Percentiles rank a stretch among this genome's conserved stretches.
Evolutionary conservation across 2,113 vertebrate species (phyloP).

Genomic region (Rhinichthys klamathensis): DNA sequence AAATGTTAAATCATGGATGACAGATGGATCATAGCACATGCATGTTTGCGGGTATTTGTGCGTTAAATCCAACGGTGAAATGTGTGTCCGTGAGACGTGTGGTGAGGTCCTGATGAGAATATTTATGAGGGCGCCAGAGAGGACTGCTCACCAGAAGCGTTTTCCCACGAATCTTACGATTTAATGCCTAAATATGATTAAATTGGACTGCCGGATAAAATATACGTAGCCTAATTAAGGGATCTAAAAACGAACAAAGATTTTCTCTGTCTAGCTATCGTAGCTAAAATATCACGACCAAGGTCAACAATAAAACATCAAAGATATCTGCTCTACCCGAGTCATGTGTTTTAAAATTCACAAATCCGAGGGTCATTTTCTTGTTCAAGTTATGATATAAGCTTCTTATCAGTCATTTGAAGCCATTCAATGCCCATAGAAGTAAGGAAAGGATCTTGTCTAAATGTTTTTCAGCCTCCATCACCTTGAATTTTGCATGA

Average conservation of each 20-base stretch:
- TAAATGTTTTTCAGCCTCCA: neutral
- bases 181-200: neutral
- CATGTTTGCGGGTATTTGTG: neutral
- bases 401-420: neutral
- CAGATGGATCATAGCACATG: neutral
- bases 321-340: constrained; percentile 9
- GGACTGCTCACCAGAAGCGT: neutral
- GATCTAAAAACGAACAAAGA: neutral
- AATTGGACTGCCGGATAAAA: neutral
- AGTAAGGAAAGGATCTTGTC: neutral
- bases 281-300: constrained; percentile 11
- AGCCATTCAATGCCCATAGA: neutral
- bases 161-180: neutral
- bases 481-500: neutral
- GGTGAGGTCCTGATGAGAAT: constrained; percentile 55
- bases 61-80: neutral
- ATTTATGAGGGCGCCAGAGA: constrained; percentile 53
- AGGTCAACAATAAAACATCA: constrained; percentile 51
- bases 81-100: constrained; percentile 12
- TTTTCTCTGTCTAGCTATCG: neutral
- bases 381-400: neutral
- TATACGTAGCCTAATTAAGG: neutral
- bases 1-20: neutral
- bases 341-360: neutral
- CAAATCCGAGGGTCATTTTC: neutral